A percentile compares a stretch with the other conserved stretches of the same genome.
Conservation (phyloP, 2,888 invertebrate genomes). For the Eilema caniola region DNA sequence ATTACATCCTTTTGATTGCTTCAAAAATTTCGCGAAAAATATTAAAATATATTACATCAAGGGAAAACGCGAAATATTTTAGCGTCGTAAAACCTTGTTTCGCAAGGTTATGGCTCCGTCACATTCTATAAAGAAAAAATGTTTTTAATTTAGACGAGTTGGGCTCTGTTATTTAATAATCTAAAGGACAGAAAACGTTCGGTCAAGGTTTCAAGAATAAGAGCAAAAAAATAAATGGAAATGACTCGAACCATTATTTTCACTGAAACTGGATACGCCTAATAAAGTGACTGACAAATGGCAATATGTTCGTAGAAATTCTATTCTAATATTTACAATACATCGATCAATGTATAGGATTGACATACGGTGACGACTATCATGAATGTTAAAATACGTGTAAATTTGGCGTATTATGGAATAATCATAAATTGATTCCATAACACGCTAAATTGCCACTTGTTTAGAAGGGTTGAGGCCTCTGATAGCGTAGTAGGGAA, state of each 20-base stretch:
- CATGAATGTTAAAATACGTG: too few species aligned
- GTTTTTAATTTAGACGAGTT: conserved; percentile 21
- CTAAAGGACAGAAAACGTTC: not conserved
- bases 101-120: conserved; percentile 35
- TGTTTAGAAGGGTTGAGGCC: too few species aligned
- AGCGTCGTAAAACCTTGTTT: conserved; percentile 43
- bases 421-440: too few species aligned
- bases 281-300: not conserved
- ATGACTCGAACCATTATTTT: not conserved
- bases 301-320: too few species aligned
- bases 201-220: not conserved
- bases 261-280: not conserved
- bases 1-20: conserved; percentile 25
- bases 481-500: too few species aligned
- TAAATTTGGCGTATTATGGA: too few species aligned
- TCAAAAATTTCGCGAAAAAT: conserved; percentile 37
- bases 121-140: conserved; percentile 20
- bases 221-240: not conserved
- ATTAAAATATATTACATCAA: conserved; percentile 49
- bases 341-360: too few species aligned
- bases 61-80: conserved; percentile 43
- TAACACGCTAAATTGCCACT: too few species aligned
- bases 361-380: too few species aligned
- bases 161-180: conserved; percentile 12
- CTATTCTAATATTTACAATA: too few species aligned